phyloP scores from a whole-genome alignment of 2,113 vertebrate species.

The Falco punctatus region DNA sequence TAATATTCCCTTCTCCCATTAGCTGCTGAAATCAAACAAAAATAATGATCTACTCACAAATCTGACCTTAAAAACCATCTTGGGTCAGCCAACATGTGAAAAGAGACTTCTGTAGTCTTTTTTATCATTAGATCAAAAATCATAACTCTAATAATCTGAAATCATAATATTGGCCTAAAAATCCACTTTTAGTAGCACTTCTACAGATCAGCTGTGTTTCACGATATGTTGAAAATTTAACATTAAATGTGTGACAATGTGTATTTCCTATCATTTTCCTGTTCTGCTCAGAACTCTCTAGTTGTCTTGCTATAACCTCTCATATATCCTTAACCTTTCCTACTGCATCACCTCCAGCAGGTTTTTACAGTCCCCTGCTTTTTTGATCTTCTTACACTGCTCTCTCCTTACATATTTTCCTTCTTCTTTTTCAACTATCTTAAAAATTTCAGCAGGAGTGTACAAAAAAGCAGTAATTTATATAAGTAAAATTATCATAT shows the following conservation, averaged over 20 bases:
- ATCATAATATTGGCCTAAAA: background rate
- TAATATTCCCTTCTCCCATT: background rate
- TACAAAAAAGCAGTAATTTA: background rate
- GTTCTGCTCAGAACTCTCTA: background rate
- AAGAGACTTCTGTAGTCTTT: background rate
- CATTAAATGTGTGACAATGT: background rate
- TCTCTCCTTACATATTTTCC: background rate
- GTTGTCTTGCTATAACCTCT: background rate
- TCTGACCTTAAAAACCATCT: background rate
- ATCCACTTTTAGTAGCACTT: background rate
- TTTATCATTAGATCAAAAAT: background rate
- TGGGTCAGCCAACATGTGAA: background rate
- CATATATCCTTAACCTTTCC: background rate
- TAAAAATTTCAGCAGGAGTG: background rate
- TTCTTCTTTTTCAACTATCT: background rate
- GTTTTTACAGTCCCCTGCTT: background rate
- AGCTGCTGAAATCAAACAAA: background rate
- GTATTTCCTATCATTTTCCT: background rate
- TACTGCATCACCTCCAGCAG: background rate
- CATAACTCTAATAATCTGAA: background rate
- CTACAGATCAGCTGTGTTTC: background rate
- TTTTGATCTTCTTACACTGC: background rate
- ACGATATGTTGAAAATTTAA: accelerated
- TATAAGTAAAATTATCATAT: background rate
- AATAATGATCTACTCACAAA: background rate